Conservation (phyloP, 2,888 invertebrate species). For the Brenthis hecate region DNA sequence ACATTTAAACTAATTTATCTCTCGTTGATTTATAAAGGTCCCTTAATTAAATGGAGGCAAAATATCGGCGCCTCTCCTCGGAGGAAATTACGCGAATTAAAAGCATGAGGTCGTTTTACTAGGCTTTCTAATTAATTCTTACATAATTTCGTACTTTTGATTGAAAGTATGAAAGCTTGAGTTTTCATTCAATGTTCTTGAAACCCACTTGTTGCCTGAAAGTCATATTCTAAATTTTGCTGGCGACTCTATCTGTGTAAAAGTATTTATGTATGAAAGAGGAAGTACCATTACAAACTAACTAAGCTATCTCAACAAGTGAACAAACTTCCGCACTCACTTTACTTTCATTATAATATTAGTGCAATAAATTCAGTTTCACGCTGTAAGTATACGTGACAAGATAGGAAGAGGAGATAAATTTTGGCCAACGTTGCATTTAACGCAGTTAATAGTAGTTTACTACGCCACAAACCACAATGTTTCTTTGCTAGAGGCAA, state of each 20-base stretch:
- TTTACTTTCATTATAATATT: no score
- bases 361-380: no score
- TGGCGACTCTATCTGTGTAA: no score
- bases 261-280: no score
- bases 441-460: not conserved
- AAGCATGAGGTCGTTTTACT: slow-evolving; percentile 32
- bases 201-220: not conserved
- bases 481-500: not conserved
- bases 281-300: no score
- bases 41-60: slow-evolving; percentile 54
- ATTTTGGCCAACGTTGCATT: not conserved
- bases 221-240: no score
- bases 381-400: not conserved
- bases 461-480: slow-evolving; percentile 12
- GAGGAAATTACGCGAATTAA: slow-evolving; percentile 45
- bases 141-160: not conserved
- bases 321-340: no score
- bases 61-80: slow-evolving; percentile 45
- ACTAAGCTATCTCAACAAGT: no score
- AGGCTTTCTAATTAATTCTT: slow-evolving; percentile 31
- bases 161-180: no score
- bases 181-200: no score
- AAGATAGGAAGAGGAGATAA: not conserved
- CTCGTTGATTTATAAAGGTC: slow-evolving; percentile 56
- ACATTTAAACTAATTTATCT: slow-evolving; percentile 67